A percentile compares a stretch with the other conserved stretches of the same genome.
Conservation (phyloP, 2,888 invertebrate genomes). For the Glyphotaelius pellucidus region DNA sequence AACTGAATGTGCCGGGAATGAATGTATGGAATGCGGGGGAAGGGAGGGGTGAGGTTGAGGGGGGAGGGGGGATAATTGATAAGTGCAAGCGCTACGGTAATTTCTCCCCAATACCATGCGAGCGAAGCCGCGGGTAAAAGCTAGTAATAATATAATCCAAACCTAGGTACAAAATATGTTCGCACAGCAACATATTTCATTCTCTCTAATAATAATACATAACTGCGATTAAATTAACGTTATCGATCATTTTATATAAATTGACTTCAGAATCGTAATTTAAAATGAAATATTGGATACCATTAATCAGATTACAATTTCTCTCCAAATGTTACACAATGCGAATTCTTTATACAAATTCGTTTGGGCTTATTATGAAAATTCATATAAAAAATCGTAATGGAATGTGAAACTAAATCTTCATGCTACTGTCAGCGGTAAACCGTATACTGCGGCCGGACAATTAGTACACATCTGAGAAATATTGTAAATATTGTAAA, state of each 20-base stretch:
- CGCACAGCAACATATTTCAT: too few species aligned
- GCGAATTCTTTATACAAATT: background rate
- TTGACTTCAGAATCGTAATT: background rate
- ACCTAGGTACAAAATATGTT: too few species aligned
- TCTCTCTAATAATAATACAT: background rate
- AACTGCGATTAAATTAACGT: background rate
- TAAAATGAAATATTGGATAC: background rate
- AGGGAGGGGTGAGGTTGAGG: too few species aligned
- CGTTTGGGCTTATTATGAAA: background rate
- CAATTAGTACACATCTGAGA: too few species aligned
- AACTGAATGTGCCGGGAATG: too few species aligned
- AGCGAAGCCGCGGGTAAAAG: too few species aligned
- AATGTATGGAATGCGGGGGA: too few species aligned
- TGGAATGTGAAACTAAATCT: background rate
- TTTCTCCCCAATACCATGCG: too few species aligned
- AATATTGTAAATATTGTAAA: too few species aligned
- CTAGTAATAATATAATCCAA: too few species aligned
- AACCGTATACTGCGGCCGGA: background rate
- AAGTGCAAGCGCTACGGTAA: too few species aligned
- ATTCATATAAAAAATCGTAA: background rate
- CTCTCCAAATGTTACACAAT: background rate
- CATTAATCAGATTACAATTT: background rate
- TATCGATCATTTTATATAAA: background rate
- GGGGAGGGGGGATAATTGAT: too few species aligned
- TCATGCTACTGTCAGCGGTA: background rate